phyloP scores from a whole-genome alignment of 2,113 vertebrate species.

The Cephalophus harveyi region DNA sequence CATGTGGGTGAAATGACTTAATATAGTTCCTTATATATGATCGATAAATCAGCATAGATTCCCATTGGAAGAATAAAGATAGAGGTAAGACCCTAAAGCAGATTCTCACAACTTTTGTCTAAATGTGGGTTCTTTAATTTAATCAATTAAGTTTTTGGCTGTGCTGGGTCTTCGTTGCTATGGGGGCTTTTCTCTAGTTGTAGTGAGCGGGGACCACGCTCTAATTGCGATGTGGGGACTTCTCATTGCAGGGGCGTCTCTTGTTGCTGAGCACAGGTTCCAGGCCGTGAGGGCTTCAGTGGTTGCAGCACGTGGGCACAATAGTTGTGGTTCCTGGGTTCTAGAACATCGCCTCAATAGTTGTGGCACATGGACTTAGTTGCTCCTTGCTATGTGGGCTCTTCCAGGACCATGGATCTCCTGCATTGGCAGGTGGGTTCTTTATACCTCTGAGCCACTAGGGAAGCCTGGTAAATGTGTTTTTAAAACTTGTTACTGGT shows the following conservation, averaged over 20 bases:
- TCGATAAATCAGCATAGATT: neutral
- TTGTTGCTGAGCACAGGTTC: neutral
- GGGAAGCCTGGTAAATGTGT: neutral
- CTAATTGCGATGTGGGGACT: accelerated
- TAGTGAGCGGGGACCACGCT: accelerated
- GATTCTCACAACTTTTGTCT: neutral
- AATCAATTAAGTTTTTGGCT: neutral
- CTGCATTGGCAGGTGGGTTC: neutral
- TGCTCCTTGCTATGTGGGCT: neutral
- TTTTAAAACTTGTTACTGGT: neutral
- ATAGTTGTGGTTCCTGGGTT: neutral
- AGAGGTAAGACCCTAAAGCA: neutral
- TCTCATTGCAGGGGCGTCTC: neutral
- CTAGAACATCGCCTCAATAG: neutral
- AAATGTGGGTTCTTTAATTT: neutral
- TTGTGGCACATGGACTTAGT: neutral
- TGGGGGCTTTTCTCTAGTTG: neutral
- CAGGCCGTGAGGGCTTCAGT: neutral
- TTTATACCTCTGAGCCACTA: neutral
- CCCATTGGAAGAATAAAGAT: neutral
- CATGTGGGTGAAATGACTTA: neutral
- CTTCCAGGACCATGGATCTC: neutral
- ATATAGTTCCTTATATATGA: neutral
- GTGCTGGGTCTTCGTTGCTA: neutral
- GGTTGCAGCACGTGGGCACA: neutral